These are phyloP conservation scores for Piscicola geometra DNA, from an alignment of 2,888 invertebrate species.

Conservation along the genomic window DNA sequence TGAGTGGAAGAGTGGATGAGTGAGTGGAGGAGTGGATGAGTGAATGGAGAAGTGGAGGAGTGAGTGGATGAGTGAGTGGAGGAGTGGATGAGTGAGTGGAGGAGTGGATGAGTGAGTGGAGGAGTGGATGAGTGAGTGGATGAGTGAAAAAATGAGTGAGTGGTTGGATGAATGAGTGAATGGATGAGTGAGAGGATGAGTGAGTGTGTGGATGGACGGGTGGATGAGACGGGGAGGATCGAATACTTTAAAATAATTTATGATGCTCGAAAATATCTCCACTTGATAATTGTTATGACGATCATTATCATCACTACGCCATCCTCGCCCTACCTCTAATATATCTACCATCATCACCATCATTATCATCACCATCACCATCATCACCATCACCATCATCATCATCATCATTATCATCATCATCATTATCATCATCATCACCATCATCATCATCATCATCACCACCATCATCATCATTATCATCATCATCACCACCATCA, in stretches of 20 bases:
- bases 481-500: constrained; percentile 31
- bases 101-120: neutral
- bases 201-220: too few species aligned
- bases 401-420: constrained; percentile 20
- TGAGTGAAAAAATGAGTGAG: neutral
- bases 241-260: too few species aligned
- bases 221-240: too few species aligned
- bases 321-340: too few species aligned
- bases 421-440: constrained; percentile 21
- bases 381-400: constrained; percentile 20
- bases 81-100: neutral
- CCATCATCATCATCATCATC: constrained; percentile 30
- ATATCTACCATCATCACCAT: constrained; percentile 10
- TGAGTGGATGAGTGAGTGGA: neutral
- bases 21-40: too few species aligned
- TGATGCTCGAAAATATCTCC: neutral
- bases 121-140: neutral
- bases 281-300: neutral
- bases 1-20: too few species aligned
- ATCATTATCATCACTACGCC: neutral
- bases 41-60: too few species aligned
- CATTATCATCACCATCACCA: constrained; percentile 16
- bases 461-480: constrained; percentile 30
- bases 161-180: too few species aligned
- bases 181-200: too few species aligned